Evolutionary conservation across 2,888 invertebrate genomes (phyloP).

Genomic region (Clivina fossor): DNA sequence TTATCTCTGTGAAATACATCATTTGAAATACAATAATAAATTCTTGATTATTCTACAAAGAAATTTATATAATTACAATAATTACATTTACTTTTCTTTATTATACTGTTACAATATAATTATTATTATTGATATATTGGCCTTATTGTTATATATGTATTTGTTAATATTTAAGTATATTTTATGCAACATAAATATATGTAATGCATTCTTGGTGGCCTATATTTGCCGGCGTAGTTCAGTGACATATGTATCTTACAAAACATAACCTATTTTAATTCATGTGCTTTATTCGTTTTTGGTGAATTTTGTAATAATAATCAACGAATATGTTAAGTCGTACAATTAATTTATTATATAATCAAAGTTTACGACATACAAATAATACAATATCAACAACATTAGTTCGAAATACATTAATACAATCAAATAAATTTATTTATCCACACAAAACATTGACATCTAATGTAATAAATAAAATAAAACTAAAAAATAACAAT

Average conservation of each 20-base stretch:
- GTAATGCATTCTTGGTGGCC: background rate
- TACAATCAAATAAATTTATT: slow-evolving; percentile 5
- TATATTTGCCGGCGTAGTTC: background rate
- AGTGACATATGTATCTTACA: background rate
- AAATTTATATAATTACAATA: no score
- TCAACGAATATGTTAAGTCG: slow-evolving; percentile 13
- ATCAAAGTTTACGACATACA: no score
- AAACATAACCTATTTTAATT: background rate
- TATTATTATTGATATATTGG: no score
- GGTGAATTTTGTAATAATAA: background rate
- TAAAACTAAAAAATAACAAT: slow-evolving; percentile 11
- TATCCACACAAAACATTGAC: background rate
- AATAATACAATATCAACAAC: slow-evolving; percentile 7
- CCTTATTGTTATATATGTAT: no score
- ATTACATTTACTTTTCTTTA: no score
- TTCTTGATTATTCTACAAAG: no score
- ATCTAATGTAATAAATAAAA: background rate
- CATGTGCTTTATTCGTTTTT: background rate
- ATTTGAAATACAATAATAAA: no score
- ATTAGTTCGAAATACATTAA: background rate
- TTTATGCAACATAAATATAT: background rate
- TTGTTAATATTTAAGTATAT: background rate
- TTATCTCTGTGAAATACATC: no score
- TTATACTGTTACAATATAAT: no score
- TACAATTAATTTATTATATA: slow-evolving; percentile 9